Evolutionary conservation across 1,140 invertebrate species (phyloP), one percentile per base, ranked within the genome.

Genomic region (Drosophila paulistorum): DNA sequence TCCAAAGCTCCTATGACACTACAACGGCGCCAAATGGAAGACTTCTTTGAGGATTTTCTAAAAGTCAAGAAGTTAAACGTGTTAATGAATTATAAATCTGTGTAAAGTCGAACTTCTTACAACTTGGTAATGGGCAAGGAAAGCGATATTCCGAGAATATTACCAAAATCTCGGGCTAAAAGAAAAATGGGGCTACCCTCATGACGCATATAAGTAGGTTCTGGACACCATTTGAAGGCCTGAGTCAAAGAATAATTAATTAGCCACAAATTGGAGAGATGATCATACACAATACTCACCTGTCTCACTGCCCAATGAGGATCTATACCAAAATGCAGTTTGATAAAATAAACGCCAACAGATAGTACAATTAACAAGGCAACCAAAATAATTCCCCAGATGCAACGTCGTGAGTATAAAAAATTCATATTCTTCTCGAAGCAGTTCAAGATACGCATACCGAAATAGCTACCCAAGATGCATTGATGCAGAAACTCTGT

Each of bases 151-250:
- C 90, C 90, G 72, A 91, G 78, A 1, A 91, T 61, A 65, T 75
- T 83, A 6, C 90, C 90, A 62, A 91, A 73, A 60, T 91, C 90
- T 17, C 90, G 74, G 1, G 65, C 45, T 1, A 91, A 61, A 3
- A 74, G 10, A 65, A 90, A 91, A 42, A 91, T 79, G 1, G 84
- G 72, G 66, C 87, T 80, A 0, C 62, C 67, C 74, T 91, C 87
- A 35, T 91, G 90, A 0, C 84, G 79, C 76, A 91, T 79, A 23
- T 74, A 86, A 0, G 68, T 75, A 1, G 90, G 79, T 26, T 91
- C 87, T 0, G 81, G 68, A 14, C 90, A 91, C 90, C 90, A 91
- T 55, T 91, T 91, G 9, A 91, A 91, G 3, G 86, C 90, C 90
- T 91, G 7, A 1, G 23, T 45, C 14, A 23, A 62, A 20, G 0